Evolutionary conservation across 2,797 vertebrate species (phyloP).

Genomic region (Helostoma temminkii): DNA sequence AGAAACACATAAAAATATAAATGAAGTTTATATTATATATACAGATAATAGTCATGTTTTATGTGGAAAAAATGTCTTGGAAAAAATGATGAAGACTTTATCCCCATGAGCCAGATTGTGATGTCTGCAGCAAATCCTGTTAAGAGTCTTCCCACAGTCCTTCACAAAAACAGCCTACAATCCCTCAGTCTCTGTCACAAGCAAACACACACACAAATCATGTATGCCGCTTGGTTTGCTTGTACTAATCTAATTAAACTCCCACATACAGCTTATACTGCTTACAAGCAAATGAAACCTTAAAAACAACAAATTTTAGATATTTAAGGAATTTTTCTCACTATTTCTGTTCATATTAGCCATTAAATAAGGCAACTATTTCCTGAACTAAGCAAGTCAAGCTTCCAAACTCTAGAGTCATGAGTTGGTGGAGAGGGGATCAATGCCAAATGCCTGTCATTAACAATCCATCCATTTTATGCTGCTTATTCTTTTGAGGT

Average conservation of each 20-base stretch:
- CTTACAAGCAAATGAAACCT: background rate
- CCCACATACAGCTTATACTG: background rate
- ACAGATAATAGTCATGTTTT: background rate
- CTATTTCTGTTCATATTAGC: background rate
- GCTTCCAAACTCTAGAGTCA: background rate
- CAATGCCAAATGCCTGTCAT: no score
- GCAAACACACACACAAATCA: slow-evolving; percentile 3
- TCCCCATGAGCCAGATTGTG: slow-evolving; percentile 51
- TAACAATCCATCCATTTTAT: no score
- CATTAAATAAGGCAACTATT: background rate
- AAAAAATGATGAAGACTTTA: no score
- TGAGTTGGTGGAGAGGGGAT: no score
- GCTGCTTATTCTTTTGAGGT: no score
- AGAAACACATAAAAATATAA: background rate
- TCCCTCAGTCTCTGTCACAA: background rate
- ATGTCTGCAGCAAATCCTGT: slow-evolving; percentile 76
- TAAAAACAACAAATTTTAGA: background rate
- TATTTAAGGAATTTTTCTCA: background rate
- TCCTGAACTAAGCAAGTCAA: background rate
- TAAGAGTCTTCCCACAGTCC: slow-evolving; percentile 62
- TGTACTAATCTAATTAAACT: slow-evolving; percentile 2
- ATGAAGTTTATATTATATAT: background rate
- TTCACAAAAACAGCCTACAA: slow-evolving; percentile 16
- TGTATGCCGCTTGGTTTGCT: slow-evolving; percentile 4
- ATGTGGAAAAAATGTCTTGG: no score